These are phyloP conservation scores for Dinocampus coccinellae DNA, from an alignment of 2,888 invertebrate species.

Conservation along the genomic window DNA sequence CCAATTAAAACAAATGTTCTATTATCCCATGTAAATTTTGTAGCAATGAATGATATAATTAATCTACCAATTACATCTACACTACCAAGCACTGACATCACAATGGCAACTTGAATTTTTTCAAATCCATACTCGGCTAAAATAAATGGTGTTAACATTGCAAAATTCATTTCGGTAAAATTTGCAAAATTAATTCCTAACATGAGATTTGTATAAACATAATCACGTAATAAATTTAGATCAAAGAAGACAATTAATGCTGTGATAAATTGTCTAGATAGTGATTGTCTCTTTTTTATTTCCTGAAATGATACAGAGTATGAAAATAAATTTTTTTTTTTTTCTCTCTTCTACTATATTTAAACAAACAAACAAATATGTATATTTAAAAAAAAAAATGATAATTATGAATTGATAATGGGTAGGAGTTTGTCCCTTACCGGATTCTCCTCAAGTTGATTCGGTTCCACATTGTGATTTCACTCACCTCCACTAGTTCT, in stretches of 20 bases:
- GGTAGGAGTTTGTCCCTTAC: conserved; percentile 30
- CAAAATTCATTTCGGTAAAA: conserved; percentile 81
- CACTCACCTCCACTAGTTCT: conserved; percentile 41
- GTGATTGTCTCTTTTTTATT: conserved; percentile 27
- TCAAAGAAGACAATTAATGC: conserved; percentile 79
- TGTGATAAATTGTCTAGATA: conserved; percentile 66
- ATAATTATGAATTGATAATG: neutral
- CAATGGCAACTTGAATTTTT: conserved; percentile 75
- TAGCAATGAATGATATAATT: conserved; percentile 78
- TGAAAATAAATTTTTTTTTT: conserved; percentile 28
- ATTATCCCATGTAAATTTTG: conserved; percentile 79
- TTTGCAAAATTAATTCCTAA: conserved; percentile 79
- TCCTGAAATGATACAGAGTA: conserved; percentile 30
- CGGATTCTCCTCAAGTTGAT: conserved; percentile 31
- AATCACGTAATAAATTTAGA: conserved; percentile 78
- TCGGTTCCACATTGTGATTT: conserved; percentile 30
- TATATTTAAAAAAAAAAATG: neutral
- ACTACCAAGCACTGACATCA: conserved; percentile 79
- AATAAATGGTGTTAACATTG: conserved; percentile 80
- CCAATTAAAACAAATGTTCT: conserved; percentile 80
- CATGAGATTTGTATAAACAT: conserved; percentile 79
- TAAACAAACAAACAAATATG: no score
- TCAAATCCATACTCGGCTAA: conserved; percentile 77
- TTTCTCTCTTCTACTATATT: no score
- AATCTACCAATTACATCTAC: conserved; percentile 78